Base-by-base conservation (phyloP, 2,888 invertebrate genomes). In the Tipula unca region DNA sequence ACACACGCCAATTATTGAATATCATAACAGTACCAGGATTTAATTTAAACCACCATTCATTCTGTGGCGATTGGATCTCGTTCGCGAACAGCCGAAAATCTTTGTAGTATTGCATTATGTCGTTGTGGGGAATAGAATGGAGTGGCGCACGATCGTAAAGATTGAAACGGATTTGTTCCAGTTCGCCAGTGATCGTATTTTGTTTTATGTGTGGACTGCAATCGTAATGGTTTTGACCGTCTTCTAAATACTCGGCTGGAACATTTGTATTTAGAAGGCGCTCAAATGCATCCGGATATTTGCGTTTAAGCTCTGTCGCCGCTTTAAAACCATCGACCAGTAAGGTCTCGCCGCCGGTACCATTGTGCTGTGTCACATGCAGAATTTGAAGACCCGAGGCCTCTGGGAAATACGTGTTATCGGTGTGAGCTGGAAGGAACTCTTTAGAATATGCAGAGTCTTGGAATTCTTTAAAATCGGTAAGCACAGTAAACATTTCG, bases 1-100 rank as follows among this genome's bases (percentile, higher is more conserved):
- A 90, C 0, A 96, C 92, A 85, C 96, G 92, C 93, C 95, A 96
- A 90, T 96, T 96, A 89, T 96, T 95, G 88, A 96, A 93, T 85
- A 94, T 93, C 87, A 96, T 90, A 10, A 96, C 93, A 14, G 92
- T 92, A 29, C 96, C 96, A 86, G 96, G 95, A 69, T 89, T 88
- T 6, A 95, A 89, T 90, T 94, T 93, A 32, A 95, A 91, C 87
- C 90, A 90, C 93, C 93, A 94, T 88, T 93, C 93, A 87, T 92
- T 92, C 0, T 90, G 89, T 0, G 91, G 89, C 10, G 91, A 89
- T 85, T 92, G 90, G 29, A 94, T 92, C 87, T 92, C 91, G n/a
- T 90, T 90, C 14, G 93, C 91, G 85, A 93, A 90, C 86, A 90
- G 90, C 35, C 92, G 91, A 85, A 94, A 89, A 48, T 93, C 92